Percentiles rank a stretch among this genome's conserved stretches.
Conservation (phyloP, 2,797 vertebrate genomes). For the Halcyon smyrnensis region DNA sequence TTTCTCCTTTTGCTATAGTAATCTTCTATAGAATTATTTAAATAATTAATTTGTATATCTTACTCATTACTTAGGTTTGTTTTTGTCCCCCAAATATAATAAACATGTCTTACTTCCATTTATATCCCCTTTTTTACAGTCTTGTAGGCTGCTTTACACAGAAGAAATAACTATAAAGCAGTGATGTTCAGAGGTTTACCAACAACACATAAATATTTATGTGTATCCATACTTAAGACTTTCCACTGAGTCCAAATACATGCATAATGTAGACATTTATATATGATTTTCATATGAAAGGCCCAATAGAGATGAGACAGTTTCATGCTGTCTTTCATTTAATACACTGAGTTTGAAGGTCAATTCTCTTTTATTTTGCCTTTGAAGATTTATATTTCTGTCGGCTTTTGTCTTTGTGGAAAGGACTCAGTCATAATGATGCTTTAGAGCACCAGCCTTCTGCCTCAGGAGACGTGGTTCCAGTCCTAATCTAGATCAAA, state of each 20-base stretch:
- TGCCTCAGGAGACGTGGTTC: neutral
- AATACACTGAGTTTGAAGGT: neutral
- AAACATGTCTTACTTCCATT: neutral
- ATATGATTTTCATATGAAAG: constrained; percentile 35
- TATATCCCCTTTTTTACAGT: neutral
- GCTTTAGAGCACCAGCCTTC: neutral
- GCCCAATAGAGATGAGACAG: neutral
- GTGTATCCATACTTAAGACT: neutral
- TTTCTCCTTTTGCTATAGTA: neutral
- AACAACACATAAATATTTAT: constrained; percentile 34
- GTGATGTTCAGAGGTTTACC: neutral
- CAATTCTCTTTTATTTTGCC: neutral
- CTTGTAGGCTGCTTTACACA: neutral
- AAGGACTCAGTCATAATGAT: neutral
- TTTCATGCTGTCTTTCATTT: neutral
- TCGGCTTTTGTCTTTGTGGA: neutral
- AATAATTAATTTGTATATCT: neutral
- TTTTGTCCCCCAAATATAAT: neutral
- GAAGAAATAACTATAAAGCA: neutral
- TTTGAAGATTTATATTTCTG: neutral
- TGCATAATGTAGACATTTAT: neutral
- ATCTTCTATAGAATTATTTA: neutral
- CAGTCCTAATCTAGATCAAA: neutral
- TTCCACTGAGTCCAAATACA: neutral
- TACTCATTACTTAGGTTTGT: neutral